phyloP scores from a whole-genome alignment of 2,113 vertebrate species.

The Pogona vitticeps region DNA sequence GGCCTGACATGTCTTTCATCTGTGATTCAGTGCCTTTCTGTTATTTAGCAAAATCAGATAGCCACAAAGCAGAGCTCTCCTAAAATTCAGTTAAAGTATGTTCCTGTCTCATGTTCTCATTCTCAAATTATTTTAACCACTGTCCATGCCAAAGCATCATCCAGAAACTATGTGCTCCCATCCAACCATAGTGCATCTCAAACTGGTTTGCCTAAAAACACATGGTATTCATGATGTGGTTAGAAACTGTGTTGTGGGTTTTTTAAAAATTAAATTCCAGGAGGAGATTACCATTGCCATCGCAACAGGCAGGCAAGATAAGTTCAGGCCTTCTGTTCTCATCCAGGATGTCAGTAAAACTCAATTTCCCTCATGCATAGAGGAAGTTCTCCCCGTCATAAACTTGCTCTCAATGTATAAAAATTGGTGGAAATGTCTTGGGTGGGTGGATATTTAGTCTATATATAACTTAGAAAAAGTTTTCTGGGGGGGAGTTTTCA shows the following conservation, averaged over 20 bases:
- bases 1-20: slow-evolving; percentile 38
- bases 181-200: slow-evolving; percentile 25
- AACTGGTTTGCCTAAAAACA: background rate
- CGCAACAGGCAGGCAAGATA: too few species aligned
- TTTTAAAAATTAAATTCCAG: background rate
- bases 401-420: background rate
- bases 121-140: slow-evolving; percentile 15
- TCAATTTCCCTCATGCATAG: background rate
- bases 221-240: background rate
- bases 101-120: slow-evolving; percentile 13
- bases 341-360: too few species aligned
- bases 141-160: background rate
- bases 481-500: too few species aligned
- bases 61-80: slow-evolving; percentile 10
- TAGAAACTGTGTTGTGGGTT: background rate
- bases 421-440: too few species aligned
- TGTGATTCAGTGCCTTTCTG: slow-evolving; percentile 15
- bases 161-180: slow-evolving; percentile 33
- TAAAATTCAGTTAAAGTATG: slow-evolving; percentile 21
- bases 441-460: too few species aligned
- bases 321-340: too few species aligned
- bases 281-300: background rate
- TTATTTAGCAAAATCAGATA: slow-evolving; percentile 48
- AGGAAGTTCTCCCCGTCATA: background rate
- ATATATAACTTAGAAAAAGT: too few species aligned